Percentiles rank a stretch among this genome's conserved stretches.
Conservation (phyloP, 1,140 invertebrate species). For the Drosophila miranda region DNA sequence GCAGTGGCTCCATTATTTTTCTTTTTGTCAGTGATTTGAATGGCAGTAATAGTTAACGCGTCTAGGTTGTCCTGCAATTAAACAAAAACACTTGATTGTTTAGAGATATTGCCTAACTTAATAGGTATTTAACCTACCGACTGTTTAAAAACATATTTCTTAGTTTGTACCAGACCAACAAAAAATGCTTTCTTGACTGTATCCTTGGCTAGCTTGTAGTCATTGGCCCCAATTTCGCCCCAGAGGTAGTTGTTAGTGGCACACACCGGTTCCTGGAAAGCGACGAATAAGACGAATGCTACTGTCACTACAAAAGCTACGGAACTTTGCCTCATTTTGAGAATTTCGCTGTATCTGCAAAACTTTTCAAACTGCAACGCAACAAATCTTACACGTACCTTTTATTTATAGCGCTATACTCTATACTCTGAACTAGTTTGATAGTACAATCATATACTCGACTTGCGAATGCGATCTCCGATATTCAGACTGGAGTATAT, state of each 20-base stretch:
- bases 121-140: constrained; percentile 30
- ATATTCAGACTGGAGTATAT: no score
- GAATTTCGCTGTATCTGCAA: no score
- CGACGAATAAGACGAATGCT: no score
- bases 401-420: no score
- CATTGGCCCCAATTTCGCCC: constrained; percentile 55
- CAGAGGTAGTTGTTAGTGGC: constrained; percentile 62
- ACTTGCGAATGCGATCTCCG: no score
- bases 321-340: no score
- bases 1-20: constrained; percentile 61
- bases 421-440: no score
- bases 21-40: constrained; percentile 61
- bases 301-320: no score
- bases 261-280: background rate
- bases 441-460: no score
- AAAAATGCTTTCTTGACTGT: constrained; percentile 63
- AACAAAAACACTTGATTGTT: background rate
- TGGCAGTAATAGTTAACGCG: constrained; percentile 68
- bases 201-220: constrained; percentile 67
- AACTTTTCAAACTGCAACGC: no score
- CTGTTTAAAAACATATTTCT: constrained; percentile 70
- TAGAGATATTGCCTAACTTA: background rate
- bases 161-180: constrained; percentile 53
- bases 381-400: no score
- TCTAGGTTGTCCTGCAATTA: constrained; percentile 52